These are phyloP conservation scores for Pelvicachromis taeniatus DNA, from an alignment of 2,113 vertebrate species.

Conservation along the genomic window DNA sequence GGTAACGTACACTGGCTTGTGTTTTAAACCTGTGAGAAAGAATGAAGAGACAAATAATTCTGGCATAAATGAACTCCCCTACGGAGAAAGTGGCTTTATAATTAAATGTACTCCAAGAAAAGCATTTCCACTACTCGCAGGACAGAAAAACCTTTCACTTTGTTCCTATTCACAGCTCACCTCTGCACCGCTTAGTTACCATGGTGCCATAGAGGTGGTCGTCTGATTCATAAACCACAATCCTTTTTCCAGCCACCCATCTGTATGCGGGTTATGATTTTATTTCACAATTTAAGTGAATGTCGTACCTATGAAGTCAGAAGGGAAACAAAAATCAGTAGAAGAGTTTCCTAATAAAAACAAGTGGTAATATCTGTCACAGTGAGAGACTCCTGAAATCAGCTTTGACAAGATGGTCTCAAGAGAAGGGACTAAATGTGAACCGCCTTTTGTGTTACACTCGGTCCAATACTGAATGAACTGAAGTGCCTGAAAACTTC, in stretches of 20 bases:
- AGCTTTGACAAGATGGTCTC: neutral
- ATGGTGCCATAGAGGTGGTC: neutral
- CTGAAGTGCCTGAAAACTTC: neutral
- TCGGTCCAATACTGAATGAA: neutral
- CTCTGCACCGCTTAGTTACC: conserved; percentile 16
- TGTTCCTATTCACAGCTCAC: conserved; percentile 1
- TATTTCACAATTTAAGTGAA: neutral
- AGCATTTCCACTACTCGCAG: neutral
- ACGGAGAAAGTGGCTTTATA: neutral
- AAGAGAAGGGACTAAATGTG: neutral
- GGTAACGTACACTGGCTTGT: neutral
- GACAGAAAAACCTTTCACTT: neutral
- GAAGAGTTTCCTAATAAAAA: neutral
- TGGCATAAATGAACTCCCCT: neutral
- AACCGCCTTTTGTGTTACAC: neutral
- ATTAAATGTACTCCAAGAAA: neutral
- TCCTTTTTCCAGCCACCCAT: neutral
- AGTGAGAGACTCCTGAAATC: neutral
- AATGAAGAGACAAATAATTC: neutral
- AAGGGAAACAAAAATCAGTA: neutral
- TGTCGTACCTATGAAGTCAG: neutral
- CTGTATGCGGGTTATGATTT: neutral
- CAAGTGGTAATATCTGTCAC: neutral
- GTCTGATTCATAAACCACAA: neutral
- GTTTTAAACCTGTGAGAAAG: neutral